Evolutionary conservation across 2,113 vertebrate genomes (phyloP), one percentile per base, ranked within the genome.

Genomic region (Trogon melanurus): DNA sequence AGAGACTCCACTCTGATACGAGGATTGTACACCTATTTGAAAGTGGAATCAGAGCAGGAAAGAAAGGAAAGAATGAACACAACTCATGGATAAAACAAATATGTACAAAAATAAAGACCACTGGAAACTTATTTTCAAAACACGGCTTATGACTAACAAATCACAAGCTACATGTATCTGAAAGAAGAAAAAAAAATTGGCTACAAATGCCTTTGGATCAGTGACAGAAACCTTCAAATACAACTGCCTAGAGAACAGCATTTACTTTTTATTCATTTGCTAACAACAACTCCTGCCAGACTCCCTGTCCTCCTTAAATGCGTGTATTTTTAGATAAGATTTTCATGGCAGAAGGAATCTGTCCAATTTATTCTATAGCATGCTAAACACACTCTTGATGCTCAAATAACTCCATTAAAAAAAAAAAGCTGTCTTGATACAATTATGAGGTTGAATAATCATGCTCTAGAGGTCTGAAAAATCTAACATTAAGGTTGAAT

Each of bases 1-100:
- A 99, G 97, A 29, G 99, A 99, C 97, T 99, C 99, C 16, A 99
- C 99, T 95, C 99, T 97, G 97, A 99, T 99, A 29, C 99, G 98
- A 83, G 99, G 99, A 92, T 99, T 99, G 95, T 99, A 99, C n/a
- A 99, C 99, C 99, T 99, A 78, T 94, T 67, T 2, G 62, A 60
- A 48, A 86, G 60, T 0, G 20, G 10, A 76, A 72, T 29, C 5
- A 62, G 44, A 80, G 62, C 11, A 79, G 32, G 45, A 67, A 85
- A 79, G 36, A 75, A 76, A 11, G 23, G 13, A 70, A 69, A 74
- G 44, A 79, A 71, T 78, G 10, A 92, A 70, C 25, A 60, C 3
- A 1, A 1, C 11, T 56, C 38, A 30, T 2, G 6, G 19, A 16
- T 11, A 82, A 84, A 45, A 85, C 54, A 86, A 74, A 10, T 20